phyloP scores from a whole-genome alignment of 2,113 vertebrate genomes.

The Aspidoscelis tigris region DNA sequence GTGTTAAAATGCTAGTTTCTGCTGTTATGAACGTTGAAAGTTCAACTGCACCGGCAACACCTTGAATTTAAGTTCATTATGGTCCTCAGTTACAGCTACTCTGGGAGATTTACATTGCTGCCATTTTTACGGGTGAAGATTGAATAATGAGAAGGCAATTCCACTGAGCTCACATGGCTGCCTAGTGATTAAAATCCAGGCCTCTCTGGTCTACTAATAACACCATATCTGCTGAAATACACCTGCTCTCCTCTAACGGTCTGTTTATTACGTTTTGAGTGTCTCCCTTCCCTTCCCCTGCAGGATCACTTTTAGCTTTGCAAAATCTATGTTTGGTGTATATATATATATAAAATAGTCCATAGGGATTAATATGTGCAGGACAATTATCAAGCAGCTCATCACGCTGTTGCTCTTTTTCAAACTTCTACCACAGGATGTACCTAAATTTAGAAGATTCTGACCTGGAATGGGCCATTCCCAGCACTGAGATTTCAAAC shows the following conservation, averaged over 20 bases:
- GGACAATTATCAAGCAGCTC: no score
- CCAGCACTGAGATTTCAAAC: no score
- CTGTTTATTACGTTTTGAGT: constrained; percentile 2
- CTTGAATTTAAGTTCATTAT: not conserved
- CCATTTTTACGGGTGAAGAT: not conserved
- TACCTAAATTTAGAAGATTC: no score
- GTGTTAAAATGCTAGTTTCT: no score
- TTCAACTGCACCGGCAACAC: no score
- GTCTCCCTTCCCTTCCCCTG: not conserved
- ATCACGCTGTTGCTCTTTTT: no score
- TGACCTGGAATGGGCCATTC: no score
- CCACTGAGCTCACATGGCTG: not conserved
- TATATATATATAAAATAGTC: no score
- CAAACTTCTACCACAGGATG: no score
- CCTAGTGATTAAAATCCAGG: constrained; percentile 17
- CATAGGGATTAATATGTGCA: no score
- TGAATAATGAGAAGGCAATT: not conserved
- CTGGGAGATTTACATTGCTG: not conserved
- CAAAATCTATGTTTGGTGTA: not conserved
- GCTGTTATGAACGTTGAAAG: no score
- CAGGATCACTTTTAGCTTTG: not conserved
- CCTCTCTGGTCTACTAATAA: constrained; percentile 4
- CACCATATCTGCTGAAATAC: not conserved
- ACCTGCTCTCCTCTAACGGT: not conserved
- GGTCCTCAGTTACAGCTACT: not conserved